phyloP scores from a whole-genome alignment of 2,888 invertebrate species.

The Proisotoma minuta region DNA sequence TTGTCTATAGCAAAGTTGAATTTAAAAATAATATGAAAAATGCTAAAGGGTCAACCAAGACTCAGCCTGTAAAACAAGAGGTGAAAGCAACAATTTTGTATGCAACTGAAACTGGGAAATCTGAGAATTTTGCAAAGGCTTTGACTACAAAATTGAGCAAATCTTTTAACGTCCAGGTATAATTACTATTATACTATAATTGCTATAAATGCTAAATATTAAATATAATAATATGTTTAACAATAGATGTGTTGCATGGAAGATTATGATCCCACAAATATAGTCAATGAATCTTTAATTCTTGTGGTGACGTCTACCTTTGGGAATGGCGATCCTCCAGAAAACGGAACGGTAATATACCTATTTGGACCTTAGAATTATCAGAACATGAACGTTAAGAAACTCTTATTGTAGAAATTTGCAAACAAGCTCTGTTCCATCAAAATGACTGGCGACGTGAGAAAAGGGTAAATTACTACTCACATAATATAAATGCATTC shows the following conservation, averaged over 20 bases:
- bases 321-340: constrained; percentile 55
- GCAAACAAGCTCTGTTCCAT: not conserved
- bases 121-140: constrained; percentile 47
- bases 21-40: constrained; percentile 77
- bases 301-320: constrained; percentile 54
- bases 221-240: too few relatives aligned
- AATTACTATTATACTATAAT: not conserved
- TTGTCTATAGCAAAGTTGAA: too few relatives aligned
- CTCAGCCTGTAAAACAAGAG: constrained; percentile 53
- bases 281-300: constrained; percentile 53
- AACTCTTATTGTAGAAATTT: not conserved
- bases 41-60: constrained; percentile 84
- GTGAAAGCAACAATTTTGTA: constrained; percentile 54
- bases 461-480: too few relatives aligned
- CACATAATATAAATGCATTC: too few relatives aligned
- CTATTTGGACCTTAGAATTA: not conserved
- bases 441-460: not conserved
- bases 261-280: constrained; percentile 52
- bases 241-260: constrained; percentile 53
- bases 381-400: not conserved
- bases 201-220: too few relatives aligned
- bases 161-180: constrained; percentile 51
- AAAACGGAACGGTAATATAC: constrained; percentile 51
- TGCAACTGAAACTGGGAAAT: constrained; percentile 55
- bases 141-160: constrained; percentile 45